These are phyloP conservation scores for Drosophila emarginata DNA, from an alignment of 2,888 invertebrate species.

Conservation along the genomic window DNA sequence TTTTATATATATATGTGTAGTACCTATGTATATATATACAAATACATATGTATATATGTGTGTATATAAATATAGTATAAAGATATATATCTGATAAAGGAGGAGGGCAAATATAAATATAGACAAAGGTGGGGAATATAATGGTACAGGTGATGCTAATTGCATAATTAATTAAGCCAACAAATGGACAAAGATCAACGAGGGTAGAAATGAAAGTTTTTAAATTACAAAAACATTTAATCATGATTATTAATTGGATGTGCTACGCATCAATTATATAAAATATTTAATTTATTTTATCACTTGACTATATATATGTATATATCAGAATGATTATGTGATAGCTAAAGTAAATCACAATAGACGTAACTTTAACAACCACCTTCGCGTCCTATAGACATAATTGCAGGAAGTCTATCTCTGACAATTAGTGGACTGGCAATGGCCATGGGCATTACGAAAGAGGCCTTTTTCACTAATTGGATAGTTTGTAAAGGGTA, in stretches of 20 bases:
- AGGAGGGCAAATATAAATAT: neutral
- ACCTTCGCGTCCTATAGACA: neutral
- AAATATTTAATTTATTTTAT: too few relatives aligned
- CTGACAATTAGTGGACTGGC: neutral
- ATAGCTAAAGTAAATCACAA: too few relatives aligned
- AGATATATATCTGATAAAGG: constrained; percentile 11
- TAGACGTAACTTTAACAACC: neutral
- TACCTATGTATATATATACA: too few relatives aligned
- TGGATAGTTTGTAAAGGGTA: neutral
- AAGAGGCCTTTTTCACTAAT: neutral
- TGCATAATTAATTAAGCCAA: constrained; percentile 61
- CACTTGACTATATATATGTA: too few relatives aligned
- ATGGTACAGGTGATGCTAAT: constrained; percentile 39
- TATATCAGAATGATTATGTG: too few relatives aligned
- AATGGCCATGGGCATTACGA: neutral
- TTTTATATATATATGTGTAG: too few relatives aligned
- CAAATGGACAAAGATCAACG: neutral
- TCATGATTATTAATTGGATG: too few relatives aligned
- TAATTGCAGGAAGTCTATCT: neutral
- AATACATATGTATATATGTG: neutral
- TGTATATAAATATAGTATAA: neutral
- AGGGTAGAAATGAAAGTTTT: neutral
- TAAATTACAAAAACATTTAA: too few relatives aligned
- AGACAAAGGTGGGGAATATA: neutral
- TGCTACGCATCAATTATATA: too few relatives aligned